Evolutionary conservation across 92 coral and sea anemone species (phyloP).

Genomic region (Muricea muricata): DNA sequence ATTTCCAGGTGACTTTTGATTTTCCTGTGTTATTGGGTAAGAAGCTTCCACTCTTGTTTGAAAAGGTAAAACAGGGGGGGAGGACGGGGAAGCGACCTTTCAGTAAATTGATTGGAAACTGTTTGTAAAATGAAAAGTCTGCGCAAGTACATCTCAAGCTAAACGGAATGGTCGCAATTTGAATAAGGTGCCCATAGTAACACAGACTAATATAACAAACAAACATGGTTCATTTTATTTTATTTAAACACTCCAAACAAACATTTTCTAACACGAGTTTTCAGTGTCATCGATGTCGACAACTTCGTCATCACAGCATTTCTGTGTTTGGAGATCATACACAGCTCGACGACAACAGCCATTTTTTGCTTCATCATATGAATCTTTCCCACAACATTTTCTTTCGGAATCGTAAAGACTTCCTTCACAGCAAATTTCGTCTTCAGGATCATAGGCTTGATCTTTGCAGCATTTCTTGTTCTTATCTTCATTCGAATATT

Average conservation of each 20-base stretch:
- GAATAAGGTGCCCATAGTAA: too few relatives aligned
- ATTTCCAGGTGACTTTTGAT: too few relatives aligned
- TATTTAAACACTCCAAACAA: not conserved
- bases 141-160: too few relatives aligned
- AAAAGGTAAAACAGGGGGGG: too few relatives aligned
- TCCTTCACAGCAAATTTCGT: constrained; percentile 5
- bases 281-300: not conserved
- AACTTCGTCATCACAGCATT: not conserved
- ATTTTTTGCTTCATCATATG: not conserved
- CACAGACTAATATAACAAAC: too few relatives aligned
- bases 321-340: not conserved
- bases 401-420: not conserved
- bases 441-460: not conserved
- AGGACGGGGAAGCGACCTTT: too few relatives aligned
- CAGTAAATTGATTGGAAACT: too few relatives aligned
- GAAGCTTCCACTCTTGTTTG: too few relatives aligned
- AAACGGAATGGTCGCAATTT: too few relatives aligned
- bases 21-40: too few relatives aligned
- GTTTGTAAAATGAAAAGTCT: too few relatives aligned
- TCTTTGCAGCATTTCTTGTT: not conserved
- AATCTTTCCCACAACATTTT: constrained; percentile 1
- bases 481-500: not conserved
- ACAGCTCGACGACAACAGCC: not conserved
- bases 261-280: not conserved
- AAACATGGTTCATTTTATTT: too few relatives aligned